phyloP scores from a whole-genome alignment of 2,888 invertebrate species.

The Petrolisthes cinctipes region DNA sequence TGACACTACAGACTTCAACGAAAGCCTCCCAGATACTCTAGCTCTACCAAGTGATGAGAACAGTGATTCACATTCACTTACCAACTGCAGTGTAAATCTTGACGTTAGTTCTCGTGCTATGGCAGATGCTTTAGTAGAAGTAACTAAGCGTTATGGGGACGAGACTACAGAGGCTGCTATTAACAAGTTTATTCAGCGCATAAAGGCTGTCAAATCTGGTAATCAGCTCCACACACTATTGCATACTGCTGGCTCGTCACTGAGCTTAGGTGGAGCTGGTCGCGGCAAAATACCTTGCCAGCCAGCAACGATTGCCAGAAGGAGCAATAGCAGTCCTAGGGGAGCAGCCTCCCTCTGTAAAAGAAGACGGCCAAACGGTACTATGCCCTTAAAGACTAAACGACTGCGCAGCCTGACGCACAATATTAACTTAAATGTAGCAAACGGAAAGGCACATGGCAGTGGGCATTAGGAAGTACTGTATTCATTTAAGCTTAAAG shows the following conservation, averaged over 20 bases:
- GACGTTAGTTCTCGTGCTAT: not conserved
- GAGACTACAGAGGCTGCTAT: not conserved
- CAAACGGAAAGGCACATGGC: slow-evolving; percentile 3
- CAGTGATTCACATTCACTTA: not conserved
- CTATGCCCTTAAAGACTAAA: not conserved
- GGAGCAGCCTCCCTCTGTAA: not conserved
- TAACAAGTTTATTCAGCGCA: not conserved
- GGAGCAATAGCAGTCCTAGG: not conserved
- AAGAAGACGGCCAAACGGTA: not conserved
- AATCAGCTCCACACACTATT: slow-evolving; percentile 1
- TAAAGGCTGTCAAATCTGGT: not conserved
- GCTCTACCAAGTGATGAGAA: not conserved
- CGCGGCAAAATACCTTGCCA: slow-evolving; percentile 26
- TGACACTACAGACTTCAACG: not conserved
- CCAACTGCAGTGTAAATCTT: not conserved
- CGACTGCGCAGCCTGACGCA: not conserved
- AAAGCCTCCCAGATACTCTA: not conserved
- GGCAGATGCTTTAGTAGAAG: not conserved
- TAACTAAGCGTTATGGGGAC: not conserved
- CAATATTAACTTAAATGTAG: slow-evolving; percentile 3
- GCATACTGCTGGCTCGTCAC: not conserved
- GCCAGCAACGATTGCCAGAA: slow-evolving; percentile 15
- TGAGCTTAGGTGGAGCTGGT: not conserved
- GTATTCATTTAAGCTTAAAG: too few species aligned
- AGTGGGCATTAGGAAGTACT: not conserved